Percentiles rank a stretch among this genome's conserved stretches.
Conservation (phyloP, 2,113 vertebrate species). For the Barnardius zonarius region DNA sequence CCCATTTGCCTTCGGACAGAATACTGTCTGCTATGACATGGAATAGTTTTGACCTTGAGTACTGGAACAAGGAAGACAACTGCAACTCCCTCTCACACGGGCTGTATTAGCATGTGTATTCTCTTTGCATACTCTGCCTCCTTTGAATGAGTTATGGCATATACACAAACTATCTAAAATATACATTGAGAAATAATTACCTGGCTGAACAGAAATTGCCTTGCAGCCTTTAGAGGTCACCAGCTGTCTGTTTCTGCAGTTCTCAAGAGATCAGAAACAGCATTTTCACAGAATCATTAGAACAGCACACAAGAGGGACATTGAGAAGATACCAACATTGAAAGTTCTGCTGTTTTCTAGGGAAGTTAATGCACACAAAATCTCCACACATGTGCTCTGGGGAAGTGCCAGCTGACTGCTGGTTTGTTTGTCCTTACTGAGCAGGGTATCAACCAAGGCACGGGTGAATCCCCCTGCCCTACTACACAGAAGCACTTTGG, state of each 20-base stretch:
- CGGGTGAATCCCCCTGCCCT: not conserved
- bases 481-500: not conserved
- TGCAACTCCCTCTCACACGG: not conserved
- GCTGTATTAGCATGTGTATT: not conserved
- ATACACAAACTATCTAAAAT: not conserved
- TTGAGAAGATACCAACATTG: not conserved
- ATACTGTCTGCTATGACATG: not conserved
- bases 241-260: not conserved
- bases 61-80: not conserved
- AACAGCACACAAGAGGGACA: not conserved
- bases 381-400: not conserved
- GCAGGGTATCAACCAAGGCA: not conserved
- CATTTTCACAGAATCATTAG: not conserved
- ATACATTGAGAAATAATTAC: fast-evolving
- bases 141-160: fast-evolving
- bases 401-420: not conserved
- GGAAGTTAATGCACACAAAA: not conserved
- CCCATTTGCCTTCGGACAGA: not conserved
- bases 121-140: not conserved
- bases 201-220: not conserved
- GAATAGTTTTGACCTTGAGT: not conserved
- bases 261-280: not conserved
- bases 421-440: not conserved
- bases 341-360: not conserved
- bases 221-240: not conserved